phyloP scores from a whole-genome alignment of 2,113 vertebrate species.

The Rhadina sibilatrix region DNA sequence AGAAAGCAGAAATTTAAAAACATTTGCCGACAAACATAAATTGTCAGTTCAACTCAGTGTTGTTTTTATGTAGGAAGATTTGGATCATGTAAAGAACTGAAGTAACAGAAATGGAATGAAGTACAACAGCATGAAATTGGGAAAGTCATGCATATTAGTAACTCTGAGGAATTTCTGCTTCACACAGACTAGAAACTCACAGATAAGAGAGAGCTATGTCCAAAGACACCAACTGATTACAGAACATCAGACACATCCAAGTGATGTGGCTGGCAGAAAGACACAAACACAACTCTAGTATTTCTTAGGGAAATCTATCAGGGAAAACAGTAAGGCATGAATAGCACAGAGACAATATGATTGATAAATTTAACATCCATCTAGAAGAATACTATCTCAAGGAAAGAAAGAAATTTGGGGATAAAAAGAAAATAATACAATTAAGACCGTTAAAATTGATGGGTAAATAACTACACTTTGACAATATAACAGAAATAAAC shows the following conservation, averaged over 20 bases:
- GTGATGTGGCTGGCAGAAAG: neutral
- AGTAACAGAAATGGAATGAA: neutral
- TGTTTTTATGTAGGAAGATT: neutral
- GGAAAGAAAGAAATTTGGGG: neutral
- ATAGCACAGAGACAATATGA: neutral
- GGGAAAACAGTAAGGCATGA: neutral
- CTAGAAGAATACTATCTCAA: neutral
- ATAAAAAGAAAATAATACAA: neutral
- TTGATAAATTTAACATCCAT: neutral
- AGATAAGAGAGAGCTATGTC: neutral
- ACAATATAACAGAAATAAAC: neutral
- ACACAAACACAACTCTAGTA: neutral
- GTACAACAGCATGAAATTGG: neutral
- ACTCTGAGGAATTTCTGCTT: neutral
- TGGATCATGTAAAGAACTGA: neutral
- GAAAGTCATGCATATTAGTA: neutral
- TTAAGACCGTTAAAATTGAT: neutral
- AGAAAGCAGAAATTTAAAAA: neutral
- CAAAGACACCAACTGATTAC: neutral
- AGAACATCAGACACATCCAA: neutral
- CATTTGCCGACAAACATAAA: neutral
- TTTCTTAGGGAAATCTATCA: neutral
- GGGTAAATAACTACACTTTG: neutral
- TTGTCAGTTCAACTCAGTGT: neutral
- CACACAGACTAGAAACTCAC: neutral